Percentiles rank a stretch among this genome's conserved stretches.
phyloP scores from a whole-genome alignment of 2,797 vertebrate species.

The Echeneis naucrates region DNA sequence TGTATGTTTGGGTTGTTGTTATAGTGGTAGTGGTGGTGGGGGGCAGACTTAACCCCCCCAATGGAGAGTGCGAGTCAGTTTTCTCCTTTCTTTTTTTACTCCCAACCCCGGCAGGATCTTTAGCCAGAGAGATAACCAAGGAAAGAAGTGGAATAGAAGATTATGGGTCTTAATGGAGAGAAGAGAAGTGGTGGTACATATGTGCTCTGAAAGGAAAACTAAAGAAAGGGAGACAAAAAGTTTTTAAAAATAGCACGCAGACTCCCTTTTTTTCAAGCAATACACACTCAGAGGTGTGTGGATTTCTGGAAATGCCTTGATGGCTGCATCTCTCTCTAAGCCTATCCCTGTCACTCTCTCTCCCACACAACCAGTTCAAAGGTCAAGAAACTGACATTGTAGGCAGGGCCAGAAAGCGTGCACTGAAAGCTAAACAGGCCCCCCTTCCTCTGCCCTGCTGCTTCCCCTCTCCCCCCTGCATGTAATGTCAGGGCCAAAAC shows the following conservation, averaged over 20 bases:
- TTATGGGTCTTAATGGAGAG: too few species aligned
- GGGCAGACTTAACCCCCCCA: conserved; percentile 46
- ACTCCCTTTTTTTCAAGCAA: conserved; percentile 10
- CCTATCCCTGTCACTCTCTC: conserved; percentile 7
- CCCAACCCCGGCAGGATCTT: conserved; percentile 34
- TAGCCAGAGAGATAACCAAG: conserved; percentile 25
- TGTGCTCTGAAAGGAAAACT: conserved; percentile 9
- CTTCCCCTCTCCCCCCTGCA: background rate
- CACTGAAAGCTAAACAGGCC: conserved; percentile 60
- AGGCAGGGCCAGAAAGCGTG: conserved; percentile 33
- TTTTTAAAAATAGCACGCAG: background rate
- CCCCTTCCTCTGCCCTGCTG: background rate
- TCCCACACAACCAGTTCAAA: conserved; percentile 46
- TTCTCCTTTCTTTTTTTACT: too few species aligned
- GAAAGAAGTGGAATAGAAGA: conserved; percentile 12
- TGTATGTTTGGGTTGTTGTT: background rate
- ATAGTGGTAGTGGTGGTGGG: background rate
- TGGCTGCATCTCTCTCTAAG: background rate
- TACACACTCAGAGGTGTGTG: background rate
- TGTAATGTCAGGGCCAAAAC: conserved; percentile 35
- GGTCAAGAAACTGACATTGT: conserved; percentile 60
- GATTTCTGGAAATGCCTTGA: conserved; percentile 25
- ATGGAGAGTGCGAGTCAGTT: conserved; percentile 62
- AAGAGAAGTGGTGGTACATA: conserved; percentile 1
- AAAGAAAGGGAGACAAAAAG: conserved; percentile 12